These are phyloP conservation scores for Otus sunia DNA, from an alignment of 2,113 vertebrate genomes.

Conservation along the genomic window DNA sequence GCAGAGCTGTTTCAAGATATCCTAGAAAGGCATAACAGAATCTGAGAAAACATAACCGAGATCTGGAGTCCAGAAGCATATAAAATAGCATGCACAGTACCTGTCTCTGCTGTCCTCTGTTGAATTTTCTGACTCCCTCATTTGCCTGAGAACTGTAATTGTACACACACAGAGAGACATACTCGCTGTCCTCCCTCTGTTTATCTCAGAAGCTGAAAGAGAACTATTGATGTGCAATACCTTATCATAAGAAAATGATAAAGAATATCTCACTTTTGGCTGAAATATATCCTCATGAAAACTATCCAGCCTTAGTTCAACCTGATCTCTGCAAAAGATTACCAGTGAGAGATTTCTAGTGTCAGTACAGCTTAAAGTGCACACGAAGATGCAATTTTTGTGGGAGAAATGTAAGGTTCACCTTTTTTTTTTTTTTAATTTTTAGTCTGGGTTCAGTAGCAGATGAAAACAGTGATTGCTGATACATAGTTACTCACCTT, in stretches of 20 bases:
- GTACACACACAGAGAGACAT: neutral
- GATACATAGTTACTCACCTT: constrained; percentile 70
- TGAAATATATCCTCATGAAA: neutral
- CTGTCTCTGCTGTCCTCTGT: neutral
- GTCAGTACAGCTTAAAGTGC: neutral
- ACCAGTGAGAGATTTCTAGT: neutral
- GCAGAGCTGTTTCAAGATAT: neutral
- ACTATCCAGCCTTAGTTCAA: neutral
- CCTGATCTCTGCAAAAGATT: constrained; percentile 3
- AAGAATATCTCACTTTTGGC: neutral
- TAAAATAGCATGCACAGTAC: neutral
- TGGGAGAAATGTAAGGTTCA: neutral
- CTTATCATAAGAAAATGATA: neutral
- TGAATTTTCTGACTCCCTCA: neutral
- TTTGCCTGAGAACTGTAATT: neutral
- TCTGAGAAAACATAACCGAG: neutral
- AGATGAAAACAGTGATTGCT: constrained; percentile 19
- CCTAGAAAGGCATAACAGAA: neutral
- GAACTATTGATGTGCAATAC: neutral
- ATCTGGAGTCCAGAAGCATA: neutral
- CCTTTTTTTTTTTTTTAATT: neutral
- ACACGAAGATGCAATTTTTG: neutral
- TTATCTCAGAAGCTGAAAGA: neutral
- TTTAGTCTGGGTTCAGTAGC: neutral
- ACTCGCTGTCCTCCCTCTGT: neutral